Evolutionary conservation across 2,888 invertebrate species (phyloP), one percentile per base, ranked within the genome.

Genomic region (Ditula angustiorana): DNA sequence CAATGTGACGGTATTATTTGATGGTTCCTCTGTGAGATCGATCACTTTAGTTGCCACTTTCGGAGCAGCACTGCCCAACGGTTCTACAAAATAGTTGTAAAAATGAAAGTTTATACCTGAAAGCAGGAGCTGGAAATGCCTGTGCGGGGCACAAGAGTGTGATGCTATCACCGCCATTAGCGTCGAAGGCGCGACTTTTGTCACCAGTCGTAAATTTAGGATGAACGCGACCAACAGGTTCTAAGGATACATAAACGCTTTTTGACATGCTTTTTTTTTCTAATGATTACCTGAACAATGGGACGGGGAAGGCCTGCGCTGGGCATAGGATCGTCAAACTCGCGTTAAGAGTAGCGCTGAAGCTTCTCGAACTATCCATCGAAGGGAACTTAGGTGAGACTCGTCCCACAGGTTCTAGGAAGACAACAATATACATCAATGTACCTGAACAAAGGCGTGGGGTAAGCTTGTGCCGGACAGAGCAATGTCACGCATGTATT

Each of bases 301-400:
- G 96, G 81, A 96, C 94, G 67, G 96, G 96, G 89, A 94, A 96
- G 24, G 95, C 96, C 86, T 96, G 96, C 19, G 96, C 96, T 64
- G 96, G 96, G 86, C 96, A 96, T 74, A 95, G 88, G 69, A 96
- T 82, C 49, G 95, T 95, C 75, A 95, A 90, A 81, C 94, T 94
- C 74, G 82, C 82, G 69, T 87, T 86, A 75, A 88, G 76, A 70
- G 87, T 80, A 73, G 88, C 86, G 80, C 94, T 94, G 85, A 95
- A 94, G 73, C 94, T 93, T 80, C 94, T 94, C 71, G 94, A 94
- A 81, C 94, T 95, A 86, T 95, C 95, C 90, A 94, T 90, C 70
- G 93, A 93, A 70, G 93, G 92, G 69, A 95, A 94, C 87, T 94
- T 95, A 71, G 95, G 95, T 73, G 93, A 85, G 68, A 94, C 94